Evolutionary conservation across 2,888 invertebrate genomes (phyloP).

Genomic region (Spodoptera picta): DNA sequence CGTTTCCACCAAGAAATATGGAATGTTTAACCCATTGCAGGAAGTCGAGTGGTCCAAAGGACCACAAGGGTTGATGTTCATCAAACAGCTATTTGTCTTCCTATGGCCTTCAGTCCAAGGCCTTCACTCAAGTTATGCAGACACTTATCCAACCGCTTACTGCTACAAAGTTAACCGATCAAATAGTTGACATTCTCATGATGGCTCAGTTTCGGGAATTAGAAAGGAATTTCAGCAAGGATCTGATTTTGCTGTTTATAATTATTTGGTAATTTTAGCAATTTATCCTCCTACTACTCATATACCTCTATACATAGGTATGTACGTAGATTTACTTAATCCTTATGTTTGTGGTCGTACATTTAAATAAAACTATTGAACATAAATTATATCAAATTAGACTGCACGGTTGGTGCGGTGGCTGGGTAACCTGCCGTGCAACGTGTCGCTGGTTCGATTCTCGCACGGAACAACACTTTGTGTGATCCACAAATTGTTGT

Average conservation of each 20-base stretch:
- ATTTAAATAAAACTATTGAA: too few species aligned
- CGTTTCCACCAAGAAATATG: slow-evolving; percentile 30
- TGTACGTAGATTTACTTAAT: too few species aligned
- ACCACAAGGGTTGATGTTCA: slow-evolving; percentile 29
- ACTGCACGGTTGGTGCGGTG: too few species aligned
- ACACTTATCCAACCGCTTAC: slow-evolving; percentile 31
- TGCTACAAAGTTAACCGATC: slow-evolving; percentile 11
- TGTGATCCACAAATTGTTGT: too few species aligned
- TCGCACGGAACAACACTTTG: too few species aligned
- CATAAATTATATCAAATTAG: too few species aligned
- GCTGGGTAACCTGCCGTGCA: too few species aligned
- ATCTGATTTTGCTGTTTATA: background rate
- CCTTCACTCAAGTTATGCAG: slow-evolving; percentile 31
- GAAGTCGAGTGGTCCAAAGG: slow-evolving; percentile 27
- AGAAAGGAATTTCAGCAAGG: slow-evolving; percentile 5
- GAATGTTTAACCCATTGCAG: slow-evolving; percentile 34
- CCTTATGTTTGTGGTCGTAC: too few species aligned
- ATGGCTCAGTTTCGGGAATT: slow-evolving; percentile 12
- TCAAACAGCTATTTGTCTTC: slow-evolving; percentile 50
- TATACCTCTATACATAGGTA: too few species aligned
- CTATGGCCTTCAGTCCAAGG: slow-evolving; percentile 29
- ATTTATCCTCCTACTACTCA: too few species aligned
- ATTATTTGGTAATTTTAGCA: too few species aligned
- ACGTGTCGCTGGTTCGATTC: too few species aligned
- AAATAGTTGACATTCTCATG: slow-evolving; percentile 31